Base-by-base conservation (phyloP, 2,113 vertebrate genomes). In the Grammatotria lemairii region DNA sequence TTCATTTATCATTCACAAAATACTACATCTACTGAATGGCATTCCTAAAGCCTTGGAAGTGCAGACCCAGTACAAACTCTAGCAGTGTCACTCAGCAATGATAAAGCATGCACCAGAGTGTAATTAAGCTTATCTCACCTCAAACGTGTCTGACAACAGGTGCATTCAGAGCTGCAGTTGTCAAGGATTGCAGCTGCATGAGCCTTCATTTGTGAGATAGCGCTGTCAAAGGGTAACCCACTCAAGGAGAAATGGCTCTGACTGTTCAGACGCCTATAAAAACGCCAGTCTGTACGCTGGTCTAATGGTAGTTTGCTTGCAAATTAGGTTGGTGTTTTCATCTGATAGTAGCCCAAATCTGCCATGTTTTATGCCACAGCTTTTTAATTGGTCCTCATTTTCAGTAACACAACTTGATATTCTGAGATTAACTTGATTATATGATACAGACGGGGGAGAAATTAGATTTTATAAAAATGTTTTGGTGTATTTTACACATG, bases 71-170 rank as follows among this genome's bases (percentile, higher is more conserved):
- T 38, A 17, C 87, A 91, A 90, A 89, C 87, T 89, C 60, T 82
- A 70, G 51, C 73, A 28, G 14, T 88, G 88, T 89, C 90, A 83
- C 78, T 89, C 85, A 26, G 85, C 9, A 23, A 81, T 80, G 92
- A 95, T 93, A 89, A 93, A 92, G 90, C 84, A 75, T 54, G 11
- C 81, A 9, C 19, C 53, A 1, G 12, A 26, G 87, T 49, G 84
- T 88, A 86, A 92, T 95, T 95, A 94, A 91, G 89, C 93, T 91
- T 88, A 86, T 91, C 88, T 90, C 90, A 81, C 90, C 93, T 86
- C 86, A 78, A 88, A 92, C 87, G 73, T 51, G 88, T 85, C 89
- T 85, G 89, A 93, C 91, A 88, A 91, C 93, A 94, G 91, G 91
- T 92, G 94, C 55, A 51, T 91, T 95, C 80, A 88, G 78, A 8